Evolutionary conservation across 2,113 vertebrate species (phyloP), one percentile per base, ranked within the genome.

Genomic region (Rhea americana): DNA sequence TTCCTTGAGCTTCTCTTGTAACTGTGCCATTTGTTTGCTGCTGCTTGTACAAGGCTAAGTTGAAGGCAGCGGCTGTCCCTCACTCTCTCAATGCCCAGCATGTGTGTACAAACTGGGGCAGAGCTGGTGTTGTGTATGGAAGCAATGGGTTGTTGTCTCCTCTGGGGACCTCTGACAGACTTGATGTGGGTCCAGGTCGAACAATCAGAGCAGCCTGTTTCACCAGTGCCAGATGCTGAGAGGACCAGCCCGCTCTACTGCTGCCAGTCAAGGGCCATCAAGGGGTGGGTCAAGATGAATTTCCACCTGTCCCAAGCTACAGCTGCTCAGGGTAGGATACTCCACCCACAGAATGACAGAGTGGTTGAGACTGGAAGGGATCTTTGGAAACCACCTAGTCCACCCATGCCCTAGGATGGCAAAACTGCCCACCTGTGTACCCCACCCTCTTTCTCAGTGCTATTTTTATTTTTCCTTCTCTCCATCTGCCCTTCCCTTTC

Each of bases 1-100:
- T 81, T 91, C 73, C 73, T 77, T 55, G 30, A 63, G 18, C 12
- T 74, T 6, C 18, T 37, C 21, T 48, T 65, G 3, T 53, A 79
- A 70, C 28, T 32, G 28, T 0, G 0, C 30, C 7, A 11, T 76
- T 85, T 66, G 24, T 21, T 26, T 80, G 50, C 53, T 80, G 18
- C 16, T 1, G 0, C 71, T 87, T 71, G n/a, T 19, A 24, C 41
- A 1, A 0, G 16, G 7, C 16, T 78, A 26, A 32, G 0, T 4
- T 19, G 37, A 13, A 68, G 51, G 19, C 35, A 62, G 17, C 11
- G 5, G 1, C 24, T 55, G 50, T 35, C 9, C 8, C 13, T 66
- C 12, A 9, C 1, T 67, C 70, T 78, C 47, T 35, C 39, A 51
- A 32, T 67, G 47, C 20, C 16, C 43, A 18, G 37, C 4, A 7